phyloP scores from a whole-genome alignment of 2,797 vertebrate species.

The Phrynocephalus vlangalii region DNA sequence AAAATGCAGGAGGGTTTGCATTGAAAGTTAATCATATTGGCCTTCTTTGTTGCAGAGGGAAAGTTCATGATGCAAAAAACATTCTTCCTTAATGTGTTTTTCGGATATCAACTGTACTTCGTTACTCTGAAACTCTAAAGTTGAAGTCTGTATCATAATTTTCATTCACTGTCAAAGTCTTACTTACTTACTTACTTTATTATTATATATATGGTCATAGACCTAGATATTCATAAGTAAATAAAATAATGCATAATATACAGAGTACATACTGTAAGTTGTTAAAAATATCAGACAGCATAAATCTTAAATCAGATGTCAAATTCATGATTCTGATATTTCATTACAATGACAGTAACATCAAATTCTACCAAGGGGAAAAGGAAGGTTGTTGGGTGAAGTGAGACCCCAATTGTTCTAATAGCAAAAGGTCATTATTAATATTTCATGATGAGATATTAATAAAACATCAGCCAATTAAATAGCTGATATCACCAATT shows the following conservation, averaged over 20 bases:
- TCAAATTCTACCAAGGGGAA: slow-evolving; percentile 48
- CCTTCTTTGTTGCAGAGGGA: slow-evolving; percentile 26
- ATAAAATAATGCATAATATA: too few relatives aligned
- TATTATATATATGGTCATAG: too few relatives aligned
- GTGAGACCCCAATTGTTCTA: slow-evolving; percentile 42
- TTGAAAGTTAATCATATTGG: slow-evolving; percentile 45
- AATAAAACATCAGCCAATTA: slow-evolving; percentile 77
- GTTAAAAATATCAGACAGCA: too few relatives aligned
- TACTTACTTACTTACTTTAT: too few relatives aligned
- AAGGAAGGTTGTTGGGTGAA: slow-evolving; percentile 36
- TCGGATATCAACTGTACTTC: slow-evolving; percentile 39
- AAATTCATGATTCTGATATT: slow-evolving; percentile 43
- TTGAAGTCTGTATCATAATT: slow-evolving; percentile 26
- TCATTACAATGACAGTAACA: not conserved
- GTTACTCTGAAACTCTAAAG: slow-evolving; percentile 36
- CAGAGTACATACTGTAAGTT: too few relatives aligned
- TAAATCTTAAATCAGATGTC: too few relatives aligned
- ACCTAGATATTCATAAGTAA: too few relatives aligned
- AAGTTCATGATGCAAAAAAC: not conserved
- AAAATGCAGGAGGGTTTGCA: slow-evolving; percentile 52
- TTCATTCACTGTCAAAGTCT: slow-evolving; percentile 36
- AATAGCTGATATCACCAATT: slow-evolving; percentile 72
- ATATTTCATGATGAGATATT: slow-evolving; percentile 73
- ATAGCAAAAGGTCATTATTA: slow-evolving; percentile 68
- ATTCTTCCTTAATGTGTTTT: slow-evolving; percentile 40